These are phyloP conservation scores for Mya arenaria DNA, from an alignment of 1,140 invertebrate genomes.

Conservation along the genomic window DNA sequence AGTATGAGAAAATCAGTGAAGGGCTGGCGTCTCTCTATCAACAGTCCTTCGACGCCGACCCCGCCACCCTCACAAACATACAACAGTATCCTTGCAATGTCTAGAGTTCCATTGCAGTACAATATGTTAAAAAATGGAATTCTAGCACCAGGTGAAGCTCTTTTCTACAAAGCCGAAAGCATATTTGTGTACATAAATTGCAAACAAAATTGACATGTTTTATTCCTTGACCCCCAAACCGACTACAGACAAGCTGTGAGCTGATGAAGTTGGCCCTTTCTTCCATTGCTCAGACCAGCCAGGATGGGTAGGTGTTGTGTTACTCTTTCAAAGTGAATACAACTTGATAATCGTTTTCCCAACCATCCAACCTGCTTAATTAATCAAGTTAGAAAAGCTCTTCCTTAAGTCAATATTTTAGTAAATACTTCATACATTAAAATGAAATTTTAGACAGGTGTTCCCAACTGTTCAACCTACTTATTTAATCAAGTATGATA, in stretches of 20 bases:
- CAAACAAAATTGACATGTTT: too few relatives aligned
- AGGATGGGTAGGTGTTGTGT: constrained; percentile 67
- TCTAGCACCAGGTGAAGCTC: background rate
- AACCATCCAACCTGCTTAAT: too few relatives aligned
- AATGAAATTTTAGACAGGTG: too few relatives aligned
- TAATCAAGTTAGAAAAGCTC: too few relatives aligned
- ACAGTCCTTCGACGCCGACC: constrained; percentile 96
- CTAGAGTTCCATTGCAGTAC: too few relatives aligned
- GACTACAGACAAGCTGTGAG: constrained; percentile 75
- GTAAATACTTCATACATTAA: too few relatives aligned
- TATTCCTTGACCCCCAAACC: constrained; percentile 12
- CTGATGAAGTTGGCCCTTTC: constrained; percentile 73
- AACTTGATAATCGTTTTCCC: too few relatives aligned
- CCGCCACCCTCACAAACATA: constrained; percentile 88
- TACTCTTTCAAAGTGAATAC: background rate
- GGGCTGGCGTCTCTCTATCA: constrained; percentile 92
- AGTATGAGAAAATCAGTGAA: constrained; percentile 88
- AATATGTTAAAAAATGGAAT: background rate
- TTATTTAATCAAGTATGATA: too few relatives aligned
- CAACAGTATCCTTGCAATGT: constrained; percentile 83
- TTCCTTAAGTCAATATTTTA: too few relatives aligned
- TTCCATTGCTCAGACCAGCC: constrained; percentile 65
- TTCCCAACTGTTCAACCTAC: too few relatives aligned
- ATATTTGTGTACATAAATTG: too few relatives aligned
- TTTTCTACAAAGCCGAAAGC: too few relatives aligned